Percentiles rank a stretch among this genome's conserved stretches.
Evolutionary conservation across 1,140 invertebrate species (phyloP).

Genomic region (Lucilia cuprina): DNA sequence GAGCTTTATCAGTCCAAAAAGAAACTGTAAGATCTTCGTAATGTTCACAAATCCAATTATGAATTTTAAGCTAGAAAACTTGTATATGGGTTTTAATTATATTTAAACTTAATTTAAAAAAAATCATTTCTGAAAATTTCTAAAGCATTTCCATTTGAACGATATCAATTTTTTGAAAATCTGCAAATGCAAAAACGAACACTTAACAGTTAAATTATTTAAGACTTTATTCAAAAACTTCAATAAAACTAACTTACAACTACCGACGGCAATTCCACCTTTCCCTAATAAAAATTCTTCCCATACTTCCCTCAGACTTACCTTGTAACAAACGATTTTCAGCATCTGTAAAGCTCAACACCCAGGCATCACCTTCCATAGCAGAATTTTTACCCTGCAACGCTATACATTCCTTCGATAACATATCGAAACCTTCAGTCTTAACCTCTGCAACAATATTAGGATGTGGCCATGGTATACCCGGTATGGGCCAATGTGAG

Average conservation of each 20-base stretch:
- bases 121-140: too few species aligned
- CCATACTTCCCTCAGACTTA: conserved; percentile 46
- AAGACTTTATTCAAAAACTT: background rate
- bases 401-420: conserved; percentile 84
- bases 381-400: conserved; percentile 86
- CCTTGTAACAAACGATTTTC: conserved; percentile 85
- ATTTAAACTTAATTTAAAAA: too few species aligned
- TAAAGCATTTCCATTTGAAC: too few species aligned
- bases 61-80: too few species aligned
- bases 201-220: too few species aligned
- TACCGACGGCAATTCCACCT: conserved; percentile 26
- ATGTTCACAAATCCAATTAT: too few species aligned
- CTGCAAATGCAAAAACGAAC: too few species aligned
- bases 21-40: too few species aligned
- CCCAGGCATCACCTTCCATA: conserved; percentile 96
- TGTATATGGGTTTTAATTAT: too few species aligned
- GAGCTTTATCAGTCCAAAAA: too few species aligned
- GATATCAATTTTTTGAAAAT: too few species aligned
- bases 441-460: conserved; percentile 91
- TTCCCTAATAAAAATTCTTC: background rate
- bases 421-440: conserved; percentile 90
- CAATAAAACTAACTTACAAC: background rate
- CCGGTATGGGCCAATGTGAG: conserved; percentile 89
- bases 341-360: conserved; percentile 87
- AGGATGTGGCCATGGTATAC: conserved; percentile 89